Conservation (phyloP, 2,797 vertebrate species). For the Erithacus rubecula region DNA sequence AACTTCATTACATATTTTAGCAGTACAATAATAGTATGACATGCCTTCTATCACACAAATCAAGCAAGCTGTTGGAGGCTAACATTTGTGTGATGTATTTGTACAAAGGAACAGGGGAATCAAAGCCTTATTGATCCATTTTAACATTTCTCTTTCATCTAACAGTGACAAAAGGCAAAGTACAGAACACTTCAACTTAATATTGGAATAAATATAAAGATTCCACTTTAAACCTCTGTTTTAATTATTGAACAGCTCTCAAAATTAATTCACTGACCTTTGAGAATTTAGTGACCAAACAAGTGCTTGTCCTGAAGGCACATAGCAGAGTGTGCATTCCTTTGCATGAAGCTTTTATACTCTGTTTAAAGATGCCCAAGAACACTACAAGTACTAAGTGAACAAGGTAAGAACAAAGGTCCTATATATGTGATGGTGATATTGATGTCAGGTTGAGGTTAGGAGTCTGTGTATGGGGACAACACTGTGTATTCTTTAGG, state of each 20-base stretch:
- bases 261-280: slow-evolving; percentile 54
- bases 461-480: not conserved
- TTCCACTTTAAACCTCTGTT: slow-evolving; percentile 24
- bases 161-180: not conserved
- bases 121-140: not conserved
- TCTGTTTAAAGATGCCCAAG: not conserved
- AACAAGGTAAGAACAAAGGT: slow-evolving; percentile 44
- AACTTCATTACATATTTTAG: not conserved
- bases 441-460: not conserved
- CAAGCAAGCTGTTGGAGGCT: not conserved
- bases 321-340: not conserved
- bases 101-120: not conserved
- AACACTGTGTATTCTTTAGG: not conserved
- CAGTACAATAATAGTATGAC: not conserved
- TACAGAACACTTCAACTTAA: not conserved
- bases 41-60: not conserved
- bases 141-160: not conserved
- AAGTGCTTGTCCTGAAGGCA: slow-evolving; percentile 15
- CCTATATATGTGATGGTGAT: not conserved
- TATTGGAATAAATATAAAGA: slow-evolving; percentile 28
- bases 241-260: slow-evolving; percentile 67
- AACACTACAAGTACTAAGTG: not conserved
- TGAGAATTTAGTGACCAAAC: slow-evolving; percentile 55
- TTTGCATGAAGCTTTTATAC: not conserved
- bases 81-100: not conserved